These are phyloP conservation scores for Cepaea hortensis DNA, from an alignment of 2,888 invertebrate species.

Conservation along the genomic window DNA sequence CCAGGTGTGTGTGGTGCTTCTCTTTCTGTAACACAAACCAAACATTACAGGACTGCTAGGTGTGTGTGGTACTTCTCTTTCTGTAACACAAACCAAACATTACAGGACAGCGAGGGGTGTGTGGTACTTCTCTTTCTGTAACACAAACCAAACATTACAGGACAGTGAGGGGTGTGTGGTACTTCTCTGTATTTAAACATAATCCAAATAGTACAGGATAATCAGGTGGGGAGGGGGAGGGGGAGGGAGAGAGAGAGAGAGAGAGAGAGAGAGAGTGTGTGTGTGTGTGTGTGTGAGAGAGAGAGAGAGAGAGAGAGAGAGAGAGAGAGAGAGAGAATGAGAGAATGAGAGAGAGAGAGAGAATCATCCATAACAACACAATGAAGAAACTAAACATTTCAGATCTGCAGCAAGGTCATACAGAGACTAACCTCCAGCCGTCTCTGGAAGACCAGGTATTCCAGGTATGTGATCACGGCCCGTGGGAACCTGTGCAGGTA, in stretches of 20 bases:
- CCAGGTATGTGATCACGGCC: slow-evolving; percentile 76
- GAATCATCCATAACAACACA: no score
- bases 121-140: slow-evolving; percentile 77
- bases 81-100: slow-evolving; percentile 61
- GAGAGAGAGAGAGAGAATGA: no score
- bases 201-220: neutral
- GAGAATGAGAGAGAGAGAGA: no score
- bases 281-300: no score
- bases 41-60: neutral
- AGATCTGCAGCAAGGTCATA: no score
- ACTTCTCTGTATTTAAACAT: slow-evolving; percentile 76
- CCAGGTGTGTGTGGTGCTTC: slow-evolving; percentile 78
- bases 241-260: no score
- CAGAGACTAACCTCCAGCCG: slow-evolving; percentile 73
- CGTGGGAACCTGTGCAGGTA: slow-evolving; percentile 76
- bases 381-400: no score
- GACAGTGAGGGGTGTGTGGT: slow-evolving; percentile 47
- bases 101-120: no score
- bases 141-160: slow-evolving; percentile 14
- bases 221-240: no score
- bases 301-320: no score
- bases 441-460: slow-evolving; percentile 76
- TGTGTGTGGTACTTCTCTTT: slow-evolving; percentile 75
- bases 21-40: slow-evolving; percentile 74
- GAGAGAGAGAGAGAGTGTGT: no score